These are phyloP conservation scores for Triplophysa siluroides DNA, from an alignment of 2,113 vertebrate genomes.

Conservation along the genomic window DNA sequence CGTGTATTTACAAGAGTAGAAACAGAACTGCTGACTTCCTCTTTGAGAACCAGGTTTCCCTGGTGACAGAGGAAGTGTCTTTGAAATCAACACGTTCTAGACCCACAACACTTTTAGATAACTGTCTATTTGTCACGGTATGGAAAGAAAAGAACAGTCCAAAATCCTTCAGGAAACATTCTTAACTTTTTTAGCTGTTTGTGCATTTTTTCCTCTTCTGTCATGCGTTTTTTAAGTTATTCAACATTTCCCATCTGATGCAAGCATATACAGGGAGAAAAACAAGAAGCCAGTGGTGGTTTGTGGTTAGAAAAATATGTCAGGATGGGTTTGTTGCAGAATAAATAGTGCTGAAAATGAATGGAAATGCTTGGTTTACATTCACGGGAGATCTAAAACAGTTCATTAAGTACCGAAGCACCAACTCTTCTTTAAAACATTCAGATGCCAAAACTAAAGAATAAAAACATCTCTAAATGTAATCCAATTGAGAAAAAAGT, in stretches of 20 bases:
- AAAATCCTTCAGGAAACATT: not conserved
- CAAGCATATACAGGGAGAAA: not conserved
- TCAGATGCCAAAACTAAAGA: not conserved
- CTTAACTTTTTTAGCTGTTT: not conserved
- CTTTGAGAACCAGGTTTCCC: conserved; percentile 27
- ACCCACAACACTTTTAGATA: not conserved
- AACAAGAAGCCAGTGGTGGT: not conserved
- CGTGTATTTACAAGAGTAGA: conserved; percentile 40
- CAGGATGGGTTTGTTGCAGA: not conserved
- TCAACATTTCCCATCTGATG: conserved; percentile 15
- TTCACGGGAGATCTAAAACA: not conserved
- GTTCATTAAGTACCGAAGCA: not conserved
- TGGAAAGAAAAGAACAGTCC: not conserved
- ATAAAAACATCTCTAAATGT: not conserved
- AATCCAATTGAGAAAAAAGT: no score
- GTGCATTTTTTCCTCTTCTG: conserved; percentile 9
- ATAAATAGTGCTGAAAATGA: not conserved
- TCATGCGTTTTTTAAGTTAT: conserved; percentile 19
- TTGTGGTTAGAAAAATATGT: conserved; percentile 9
- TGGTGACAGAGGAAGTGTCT: conserved; percentile 36
- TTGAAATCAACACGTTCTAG: conserved; percentile 29
- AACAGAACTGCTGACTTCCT: conserved; percentile 34
- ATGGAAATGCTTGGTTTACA: not conserved
- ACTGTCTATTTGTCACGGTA: conserved; percentile 13
- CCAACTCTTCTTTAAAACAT: not conserved